Base-by-base conservation (phyloP, 2,113 vertebrate species). In the Dunckerocampus dactyliophorus region DNA sequence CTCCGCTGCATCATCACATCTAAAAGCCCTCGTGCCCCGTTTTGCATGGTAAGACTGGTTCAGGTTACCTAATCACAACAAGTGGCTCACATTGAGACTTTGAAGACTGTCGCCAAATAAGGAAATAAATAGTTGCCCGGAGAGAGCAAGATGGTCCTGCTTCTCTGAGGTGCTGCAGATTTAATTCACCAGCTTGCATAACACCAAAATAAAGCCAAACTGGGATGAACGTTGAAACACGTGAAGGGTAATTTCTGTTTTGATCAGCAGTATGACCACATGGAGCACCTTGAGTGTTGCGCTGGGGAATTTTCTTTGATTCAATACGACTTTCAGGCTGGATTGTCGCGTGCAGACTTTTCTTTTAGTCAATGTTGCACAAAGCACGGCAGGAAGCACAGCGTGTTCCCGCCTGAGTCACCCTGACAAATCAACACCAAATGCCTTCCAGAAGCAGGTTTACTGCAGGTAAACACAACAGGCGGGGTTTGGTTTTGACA, bases 101-200 rank as follows among this genome's bases (percentile, higher is more conserved):
- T 72, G 56, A 69, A 65, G 53, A 61, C 20, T 31, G 21, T 72
- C 45, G 19, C 81, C 85, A 87, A 77, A 80, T 21, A 74, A 82
- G 82, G 81, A 76, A 78, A 84, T 59, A 76, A 78, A 84, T 59
- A 65, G 19, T 56, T 76, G 73, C 60, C 43, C 4, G 21, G 54
- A 21, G 31, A 20, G 47, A 39, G 31, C 16, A 78, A 68, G 59
- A 54, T 81, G 77, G 66, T 61, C 46, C 31, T 34, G 31, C 31
- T 34, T 34, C 7, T 34, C 31, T 5, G 6, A 34, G 31, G 31
- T 34, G 10, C 19, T 59, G 63, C 82, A 62, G 66, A 67, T 70
- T 84, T 43, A 67, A 59, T 74, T 63, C 56, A 54, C 31, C 47
- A 75, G 63, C 48, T 74, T 77, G 59, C 48, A 71, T 58, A 72